These are phyloP conservation scores for Ptyas mucosa DNA, from an alignment of 2,113 vertebrate species.

Conservation along the genomic window DNA sequence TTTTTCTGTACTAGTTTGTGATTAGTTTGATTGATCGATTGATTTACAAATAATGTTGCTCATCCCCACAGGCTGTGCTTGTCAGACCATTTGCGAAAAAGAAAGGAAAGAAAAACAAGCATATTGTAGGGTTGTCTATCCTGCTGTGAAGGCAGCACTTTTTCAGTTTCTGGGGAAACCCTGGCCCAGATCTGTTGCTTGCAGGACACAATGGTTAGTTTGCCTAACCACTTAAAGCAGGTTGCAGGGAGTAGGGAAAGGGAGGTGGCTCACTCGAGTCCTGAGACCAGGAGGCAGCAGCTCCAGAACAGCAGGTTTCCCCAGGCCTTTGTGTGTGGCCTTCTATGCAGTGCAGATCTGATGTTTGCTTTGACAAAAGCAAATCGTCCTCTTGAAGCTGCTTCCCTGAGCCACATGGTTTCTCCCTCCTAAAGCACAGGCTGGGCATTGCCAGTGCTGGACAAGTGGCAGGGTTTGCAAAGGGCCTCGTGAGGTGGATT, in stretches of 20 bases:
- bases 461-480: not conserved
- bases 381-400: not conserved
- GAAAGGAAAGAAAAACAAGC: not conserved
- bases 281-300: not conserved
- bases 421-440: not conserved
- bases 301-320: no score
- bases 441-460: not conserved
- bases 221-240: not conserved
- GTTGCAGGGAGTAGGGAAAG: not conserved
- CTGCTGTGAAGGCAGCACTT: not conserved
- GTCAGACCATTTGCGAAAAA: not conserved
- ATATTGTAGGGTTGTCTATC: not conserved
- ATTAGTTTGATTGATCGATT: not conserved
- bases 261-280: not conserved
- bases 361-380: not conserved
- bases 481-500: no score
- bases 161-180: no score
- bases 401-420: not conserved
- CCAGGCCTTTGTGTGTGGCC: not conserved
- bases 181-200: not conserved
- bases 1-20: not conserved
- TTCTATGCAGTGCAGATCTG: not conserved
- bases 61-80: not conserved
- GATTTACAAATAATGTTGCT: not conserved
- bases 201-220: not conserved